Base-by-base conservation (phyloP, 1,140 invertebrate species). In the Eulimnadia texana region DNA sequence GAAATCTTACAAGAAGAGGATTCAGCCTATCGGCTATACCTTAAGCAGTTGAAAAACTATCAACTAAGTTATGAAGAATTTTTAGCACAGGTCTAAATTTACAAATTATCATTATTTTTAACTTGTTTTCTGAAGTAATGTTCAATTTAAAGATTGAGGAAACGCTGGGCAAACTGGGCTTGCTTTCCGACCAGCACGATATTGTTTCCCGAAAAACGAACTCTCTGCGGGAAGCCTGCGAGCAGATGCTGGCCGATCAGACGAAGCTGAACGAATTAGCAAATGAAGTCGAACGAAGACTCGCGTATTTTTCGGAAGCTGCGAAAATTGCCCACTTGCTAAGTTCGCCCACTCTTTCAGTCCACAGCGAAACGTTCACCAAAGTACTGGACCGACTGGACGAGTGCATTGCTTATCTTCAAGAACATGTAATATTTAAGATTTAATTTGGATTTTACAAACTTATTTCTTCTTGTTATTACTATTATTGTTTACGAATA, bases 141-240 rank as follows among this genome's bases (percentile, higher is more conserved):
- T 1, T 54, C 24, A 13, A 69, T 55, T 62, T 69, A 3, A 77
- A 90, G 76, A 85, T 93, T 49, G 78, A 82, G 52, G 75, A 77
- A 47, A 81, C 86, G 16, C 75, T 93, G 63, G 75, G 81, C 16
- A 82, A 86, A 63, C 76, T 96, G 49, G 74, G 79, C 13, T 77
- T 79, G 23, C 71, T 96, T 0, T 81, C 82, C 50, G 78, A 82
- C 61, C 84, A 92, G 69, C 93, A 93, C 70, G 78, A 83, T 60
- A 79, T 85, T 67, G 91, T 94, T 1, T 89, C 89, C 1, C 82
- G 84, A 60, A 95, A 93, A 77, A 95, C 91, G 1, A 91, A 86
- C 70, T 86, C 88, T 2, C 73, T 96, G 2, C 90, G 95, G 70
- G 82, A 82, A 63, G 87, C 88, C 50, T 95, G 91, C 73, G 89